Evolutionary conservation across 2,888 invertebrate genomes (phyloP), one percentile per base, ranked within the genome.

Genomic region (Acrocyrtus sp.): DNA sequence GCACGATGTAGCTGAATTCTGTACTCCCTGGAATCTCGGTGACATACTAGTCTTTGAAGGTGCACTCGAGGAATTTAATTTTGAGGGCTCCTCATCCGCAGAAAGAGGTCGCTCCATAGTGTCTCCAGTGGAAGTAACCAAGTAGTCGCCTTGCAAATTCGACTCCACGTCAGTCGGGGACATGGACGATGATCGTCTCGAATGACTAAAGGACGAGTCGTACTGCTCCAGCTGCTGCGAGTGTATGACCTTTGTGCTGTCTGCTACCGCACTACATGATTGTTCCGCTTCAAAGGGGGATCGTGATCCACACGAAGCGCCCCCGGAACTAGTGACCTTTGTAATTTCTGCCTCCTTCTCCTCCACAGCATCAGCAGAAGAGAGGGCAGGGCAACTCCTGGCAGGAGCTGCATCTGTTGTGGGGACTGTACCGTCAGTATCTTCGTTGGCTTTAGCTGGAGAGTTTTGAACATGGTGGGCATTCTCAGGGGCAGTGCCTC

Each of bases 291-390:
- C 61, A 26, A 69, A 69, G 1, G 69, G 69, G 26, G 69, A 62
- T 22, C 17, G 47, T 0, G 54, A 56, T 3, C 54, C 60, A 24
- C 58, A 67, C 3, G 50, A 66, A 3, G 41, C 68, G 3, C 60
- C 68, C 8, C 68, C 68, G 26, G 69, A 56, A 62, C 69, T 69
- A 41, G 69, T 69, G 48, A 68, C 69, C 56, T 61, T 61, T 3
- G 41, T 51, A 45, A 60, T 54, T 45, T 68, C 68, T 60, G 24
- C 58, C 24, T 61, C 68, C 54, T 68, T 68, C 10, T 51, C 68
- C 27, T 61, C 69, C n/a, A n/a, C n/a, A n/a, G n/a, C n/a, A n/a
- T n/a, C n/a, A n/a, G n/a, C n/a, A n/a, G 45, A n/a, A n/a, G n/a
- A n/a, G n/a, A n/a, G n/a, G n/a, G n/a, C n/a, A 34, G 34, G 12